Evolutionary conservation across 2,797 vertebrate species (phyloP).

Genomic region (Limosa lapponica): DNA sequence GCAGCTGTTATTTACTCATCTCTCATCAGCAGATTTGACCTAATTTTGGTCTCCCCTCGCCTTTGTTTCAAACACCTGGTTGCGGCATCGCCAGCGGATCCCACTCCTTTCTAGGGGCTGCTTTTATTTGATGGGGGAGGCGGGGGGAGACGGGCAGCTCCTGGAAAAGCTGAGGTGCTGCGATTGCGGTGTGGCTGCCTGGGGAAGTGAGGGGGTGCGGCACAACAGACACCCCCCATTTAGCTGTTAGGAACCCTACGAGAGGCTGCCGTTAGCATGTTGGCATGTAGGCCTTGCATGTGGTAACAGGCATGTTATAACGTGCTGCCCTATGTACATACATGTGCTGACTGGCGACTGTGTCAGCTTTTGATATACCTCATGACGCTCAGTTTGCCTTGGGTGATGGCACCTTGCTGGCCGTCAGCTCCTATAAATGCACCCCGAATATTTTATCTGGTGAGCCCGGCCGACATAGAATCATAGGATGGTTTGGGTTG

Average conservation of each 20-base stretch:
- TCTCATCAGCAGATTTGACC: slow-evolving; percentile 40
- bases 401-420: background rate
- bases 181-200: fast-evolving
- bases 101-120: background rate
- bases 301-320: too few species aligned
- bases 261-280: background rate
- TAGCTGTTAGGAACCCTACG: fast-evolving
- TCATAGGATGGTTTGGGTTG: background rate
- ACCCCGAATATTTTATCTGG: fast-evolving
- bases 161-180: background rate
- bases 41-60: slow-evolving; percentile 22
- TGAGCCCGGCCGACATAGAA: background rate
- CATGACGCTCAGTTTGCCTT: background rate
- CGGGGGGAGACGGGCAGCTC: background rate
- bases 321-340: too few species aligned
- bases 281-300: fast-evolving
- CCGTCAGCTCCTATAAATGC: background rate
- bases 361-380: fast-evolving
- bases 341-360: fast-evolving
- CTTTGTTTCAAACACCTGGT: slow-evolving; percentile 57
- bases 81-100: background rate
- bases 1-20: slow-evolving; percentile 56
- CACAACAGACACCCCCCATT: background rate
- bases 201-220: fast-evolving
- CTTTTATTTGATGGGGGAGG: background rate